Base-by-base conservation (phyloP, 2,113 vertebrate species). In the Mystacornis crossleyi region DNA sequence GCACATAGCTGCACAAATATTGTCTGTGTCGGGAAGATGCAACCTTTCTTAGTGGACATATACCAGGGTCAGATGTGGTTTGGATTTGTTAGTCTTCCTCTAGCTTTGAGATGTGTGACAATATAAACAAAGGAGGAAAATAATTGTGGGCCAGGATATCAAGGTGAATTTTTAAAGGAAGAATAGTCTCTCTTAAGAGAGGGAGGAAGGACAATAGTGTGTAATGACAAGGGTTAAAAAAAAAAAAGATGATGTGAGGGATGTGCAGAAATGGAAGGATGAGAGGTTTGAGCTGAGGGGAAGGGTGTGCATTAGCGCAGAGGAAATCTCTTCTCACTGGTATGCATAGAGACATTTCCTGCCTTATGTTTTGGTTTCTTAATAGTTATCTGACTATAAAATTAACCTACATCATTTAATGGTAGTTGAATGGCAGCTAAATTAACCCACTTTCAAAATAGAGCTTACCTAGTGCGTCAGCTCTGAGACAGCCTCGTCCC, bases 381-480 rank as follows among this genome's bases (percentile, higher is more conserved):
- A 90, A 96, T 83, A 94, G 93, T 92, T 93, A 93, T 87, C 90
- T 94, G 90, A 93, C 92, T 96, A 74, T 86, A 81, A 93, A 94
- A 96, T 96, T 97, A 96, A 94, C 93, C 95, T 92, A 66, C 75
- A 83, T 93, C 88, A 50, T 90, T 92, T 96, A 83, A 62, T 58
- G 80, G 88, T 85, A 51, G 85, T 66, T 93, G 95, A 96, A 57
- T 85, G 90, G 90, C 95, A 94, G 92, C 71, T 94, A 90, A 94
- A 96, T 96, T 96, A 96, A 97, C 96, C 95, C 95, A 96, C 93
- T 96, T 97, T 95, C 93, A 93, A 96, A 96, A 95, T 24, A 96
- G 90, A 93, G 82, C 92, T 91, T 95, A 91, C 91, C 92, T 73
- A 91, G 75, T 62, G 90, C n/a, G 0, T 92, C 90, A 92, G 88